Conservation (phyloP, 2,888 invertebrate genomes). For the Meteorus colon region DNA sequence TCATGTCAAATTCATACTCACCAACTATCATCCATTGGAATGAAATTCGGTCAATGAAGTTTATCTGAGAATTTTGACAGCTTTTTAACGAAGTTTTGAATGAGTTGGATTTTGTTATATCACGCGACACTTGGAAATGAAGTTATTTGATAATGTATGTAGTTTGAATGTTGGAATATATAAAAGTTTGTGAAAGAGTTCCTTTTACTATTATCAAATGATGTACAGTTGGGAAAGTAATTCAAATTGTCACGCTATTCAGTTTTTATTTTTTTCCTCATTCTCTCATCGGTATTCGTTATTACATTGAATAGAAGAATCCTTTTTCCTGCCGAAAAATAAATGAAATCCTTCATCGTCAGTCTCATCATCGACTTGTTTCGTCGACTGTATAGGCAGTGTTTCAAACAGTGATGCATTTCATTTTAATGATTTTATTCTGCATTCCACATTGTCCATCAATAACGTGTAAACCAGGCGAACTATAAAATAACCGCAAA, state of each 20-base stretch:
- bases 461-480: not conserved
- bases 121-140: slow-evolving; percentile 19
- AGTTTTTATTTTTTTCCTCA: not conserved
- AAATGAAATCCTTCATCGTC: not conserved
- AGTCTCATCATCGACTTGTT: not conserved
- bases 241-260: not conserved
- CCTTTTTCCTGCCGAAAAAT: not conserved
- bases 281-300: not conserved
- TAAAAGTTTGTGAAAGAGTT: not conserved
- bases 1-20: not conserved
- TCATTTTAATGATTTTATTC: not conserved
- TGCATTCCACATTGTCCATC: not conserved
- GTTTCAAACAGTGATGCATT: not conserved
- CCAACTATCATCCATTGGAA: not conserved
- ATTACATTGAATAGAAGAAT: not conserved
- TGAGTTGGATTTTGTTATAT: slow-evolving; percentile 31
- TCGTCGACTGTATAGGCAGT: not conserved
- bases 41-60: slow-evolving; percentile 28
- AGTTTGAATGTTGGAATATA: not conserved
- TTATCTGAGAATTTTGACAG: slow-evolving; percentile 36
- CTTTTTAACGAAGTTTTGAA: slow-evolving; percentile 35
- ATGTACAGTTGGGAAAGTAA: not conserved
- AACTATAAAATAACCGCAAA: not conserved
- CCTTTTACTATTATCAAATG: not conserved
- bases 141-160: slow-evolving; percentile 28